Conservation (phyloP, 2,888 invertebrate genomes). For the Coelopa pilipes region DNA sequence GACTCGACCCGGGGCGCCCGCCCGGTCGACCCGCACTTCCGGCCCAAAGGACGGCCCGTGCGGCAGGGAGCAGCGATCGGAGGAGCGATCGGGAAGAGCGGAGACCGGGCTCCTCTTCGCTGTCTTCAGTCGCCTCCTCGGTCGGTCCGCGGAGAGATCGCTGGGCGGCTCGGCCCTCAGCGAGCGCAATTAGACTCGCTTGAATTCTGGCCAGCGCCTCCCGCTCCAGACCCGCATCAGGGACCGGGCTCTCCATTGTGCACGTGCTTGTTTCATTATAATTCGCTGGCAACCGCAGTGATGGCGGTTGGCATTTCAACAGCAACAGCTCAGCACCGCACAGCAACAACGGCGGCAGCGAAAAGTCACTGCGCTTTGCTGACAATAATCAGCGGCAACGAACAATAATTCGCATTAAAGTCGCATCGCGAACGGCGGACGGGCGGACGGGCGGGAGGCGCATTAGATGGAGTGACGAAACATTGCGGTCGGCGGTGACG, state of each 20-base stretch:
- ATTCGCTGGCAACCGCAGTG: slow-evolving; percentile 46
- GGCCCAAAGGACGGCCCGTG: too few relatives aligned
- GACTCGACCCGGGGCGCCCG: neutral
- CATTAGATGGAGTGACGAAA: slow-evolving; percentile 15
- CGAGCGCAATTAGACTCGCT: neutral
- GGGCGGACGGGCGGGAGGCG: neutral
- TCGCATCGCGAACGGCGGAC: neutral
- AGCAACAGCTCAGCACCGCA: slow-evolving; percentile 29
- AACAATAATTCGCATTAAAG: slow-evolving; percentile 21
- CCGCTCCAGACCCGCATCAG: too few relatives aligned
- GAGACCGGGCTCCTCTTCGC: too few relatives aligned
- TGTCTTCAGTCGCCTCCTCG: too few relatives aligned
- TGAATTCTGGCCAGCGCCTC: neutral
- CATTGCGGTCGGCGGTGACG: slow-evolving; percentile 13
- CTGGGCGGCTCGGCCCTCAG: too few relatives aligned
- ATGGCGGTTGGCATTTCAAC: slow-evolving; percentile 47
- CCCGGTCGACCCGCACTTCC: too few relatives aligned
- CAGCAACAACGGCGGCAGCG: slow-evolving; percentile 45
- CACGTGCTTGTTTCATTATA: neutral
- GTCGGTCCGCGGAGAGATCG: too few relatives aligned
- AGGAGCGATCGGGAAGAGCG: too few relatives aligned
- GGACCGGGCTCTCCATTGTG: too few relatives aligned
- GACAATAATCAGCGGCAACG: slow-evolving; percentile 13
- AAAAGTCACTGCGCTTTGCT: slow-evolving; percentile 12
- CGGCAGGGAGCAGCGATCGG: too few relatives aligned